phyloP scores from a whole-genome alignment of 1,140 invertebrate species.

The Trichogramma pretiosum region DNA sequence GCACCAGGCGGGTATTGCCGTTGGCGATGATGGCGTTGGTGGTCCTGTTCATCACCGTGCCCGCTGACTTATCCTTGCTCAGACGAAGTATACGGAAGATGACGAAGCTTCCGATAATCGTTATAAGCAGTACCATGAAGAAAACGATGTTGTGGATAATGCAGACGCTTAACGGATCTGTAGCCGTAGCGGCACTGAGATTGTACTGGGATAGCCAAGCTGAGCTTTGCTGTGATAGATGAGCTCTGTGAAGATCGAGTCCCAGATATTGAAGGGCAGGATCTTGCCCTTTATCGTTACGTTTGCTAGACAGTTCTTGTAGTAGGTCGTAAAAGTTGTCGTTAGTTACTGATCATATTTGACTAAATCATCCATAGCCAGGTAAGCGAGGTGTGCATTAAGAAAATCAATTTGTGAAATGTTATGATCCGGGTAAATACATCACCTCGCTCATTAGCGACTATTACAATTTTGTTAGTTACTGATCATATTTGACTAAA shows the following conservation, averaged over 20 bases:
- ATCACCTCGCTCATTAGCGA: too few relatives aligned
- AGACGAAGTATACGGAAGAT: constrained; percentile 78
- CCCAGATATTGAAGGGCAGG: constrained; percentile 80
- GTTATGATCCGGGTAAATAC: too few relatives aligned
- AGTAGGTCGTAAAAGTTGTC: constrained; percentile 48
- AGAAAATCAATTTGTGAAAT: too few relatives aligned
- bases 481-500: constrained; percentile 46
- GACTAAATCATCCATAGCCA: constrained; percentile 70
- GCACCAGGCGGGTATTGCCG: constrained; percentile 26
- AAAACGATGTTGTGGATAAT: constrained; percentile 89
- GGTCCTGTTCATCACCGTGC: constrained; percentile 34
- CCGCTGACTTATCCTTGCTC: constrained; percentile 65
- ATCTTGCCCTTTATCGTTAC: constrained; percentile 83
- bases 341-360: constrained; percentile 46
- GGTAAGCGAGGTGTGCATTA: constrained; percentile 74
- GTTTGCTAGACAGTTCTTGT: constrained; percentile 82
- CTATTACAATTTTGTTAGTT: too few relatives aligned
- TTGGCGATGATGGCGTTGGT: constrained; percentile 38
- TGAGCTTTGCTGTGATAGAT: constrained; percentile 60
- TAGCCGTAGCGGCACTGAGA: constrained; percentile 63
- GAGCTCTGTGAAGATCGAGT: constrained; percentile 66
- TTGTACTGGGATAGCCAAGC: constrained; percentile 58
- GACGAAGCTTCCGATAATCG: constrained; percentile 80
- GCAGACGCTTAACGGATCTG: constrained; percentile 81
- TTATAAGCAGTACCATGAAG: constrained; percentile 79